Percentiles rank a stretch among this genome's conserved stretches.
Conservation (phyloP, 2,113 vertebrate species). For the Megaleporinus macrocephalus region DNA sequence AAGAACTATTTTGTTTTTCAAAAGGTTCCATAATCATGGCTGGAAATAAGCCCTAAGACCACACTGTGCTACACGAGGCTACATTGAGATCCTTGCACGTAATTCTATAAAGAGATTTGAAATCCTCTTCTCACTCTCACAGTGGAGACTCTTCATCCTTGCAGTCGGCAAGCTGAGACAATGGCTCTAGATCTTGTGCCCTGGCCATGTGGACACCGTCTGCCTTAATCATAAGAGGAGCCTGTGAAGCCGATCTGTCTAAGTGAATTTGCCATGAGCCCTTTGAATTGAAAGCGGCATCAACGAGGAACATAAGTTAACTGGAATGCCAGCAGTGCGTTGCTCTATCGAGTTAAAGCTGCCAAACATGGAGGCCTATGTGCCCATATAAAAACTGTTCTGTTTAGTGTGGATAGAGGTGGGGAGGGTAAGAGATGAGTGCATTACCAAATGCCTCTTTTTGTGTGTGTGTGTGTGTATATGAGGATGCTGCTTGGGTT, state of each 20-base stretch:
- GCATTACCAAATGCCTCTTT: conserved; percentile 19
- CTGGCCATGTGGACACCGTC: conserved; percentile 29
- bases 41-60: conserved; percentile 12
- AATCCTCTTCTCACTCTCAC: conserved; percentile 7
- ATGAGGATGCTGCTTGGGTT: conserved; percentile 5
- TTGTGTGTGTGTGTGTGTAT: conserved; percentile 8
- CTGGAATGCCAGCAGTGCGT: conserved; percentile 30
- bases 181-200: conserved; percentile 32
- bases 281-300: conserved; percentile 30
- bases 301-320: conserved; percentile 20
- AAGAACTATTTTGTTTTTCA: not conserved
- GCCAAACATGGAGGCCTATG: conserved; percentile 18
- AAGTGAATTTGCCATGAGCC: conserved; percentile 52
- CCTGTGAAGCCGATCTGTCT: conserved; percentile 47
- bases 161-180: not conserved
- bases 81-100: conserved; percentile 17
- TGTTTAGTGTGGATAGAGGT: conserved; percentile 8
- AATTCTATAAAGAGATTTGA: conserved; percentile 40
- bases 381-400: conserved; percentile 41
- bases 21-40: not conserved
- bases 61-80: conserved; percentile 19
- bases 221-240: conserved; percentile 48
- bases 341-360: conserved; percentile 35
- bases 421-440: conserved; percentile 28
- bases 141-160: conserved; percentile 4